Percentiles rank a stretch among this genome's conserved stretches.
Evolutionary conservation across 2,113 vertebrate species (phyloP).

Genomic region (Archilochus colubris): DNA sequence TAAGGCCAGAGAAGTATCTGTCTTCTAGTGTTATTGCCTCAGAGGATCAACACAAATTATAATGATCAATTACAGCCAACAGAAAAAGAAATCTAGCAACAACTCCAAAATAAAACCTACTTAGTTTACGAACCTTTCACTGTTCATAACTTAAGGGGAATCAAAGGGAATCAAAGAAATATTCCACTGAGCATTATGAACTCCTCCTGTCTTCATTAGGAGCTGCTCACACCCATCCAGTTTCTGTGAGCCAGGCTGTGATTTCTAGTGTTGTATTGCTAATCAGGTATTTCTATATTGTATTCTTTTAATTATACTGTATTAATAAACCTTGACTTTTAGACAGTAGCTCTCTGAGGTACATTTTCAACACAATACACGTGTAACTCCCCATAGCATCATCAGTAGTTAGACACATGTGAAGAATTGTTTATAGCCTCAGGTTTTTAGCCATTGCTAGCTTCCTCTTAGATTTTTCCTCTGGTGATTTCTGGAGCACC

Average conservation of each 20-base stretch:
- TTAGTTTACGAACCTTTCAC: not conserved
- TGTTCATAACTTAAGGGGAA: not conserved
- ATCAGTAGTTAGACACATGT: not conserved
- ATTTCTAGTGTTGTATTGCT: slow-evolving; percentile 11
- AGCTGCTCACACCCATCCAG: not conserved
- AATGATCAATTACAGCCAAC: not conserved
- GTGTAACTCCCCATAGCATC: not conserved
- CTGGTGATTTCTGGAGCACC: not conserved
- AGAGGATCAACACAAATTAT: not conserved
- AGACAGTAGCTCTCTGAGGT: not conserved
- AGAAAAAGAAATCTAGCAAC: not conserved
- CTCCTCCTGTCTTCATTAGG: not conserved
- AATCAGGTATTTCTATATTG: slow-evolving; percentile 15
- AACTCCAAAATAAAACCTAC: not conserved
- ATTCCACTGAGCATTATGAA: not conserved
- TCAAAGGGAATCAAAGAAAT: not conserved
- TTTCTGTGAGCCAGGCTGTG: not conserved
- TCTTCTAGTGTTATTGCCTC: not conserved
- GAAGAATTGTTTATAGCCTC: not conserved
- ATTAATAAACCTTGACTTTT: slow-evolving; percentile 52
- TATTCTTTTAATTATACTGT: slow-evolving; percentile 23
- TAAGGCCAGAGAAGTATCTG: not conserved
- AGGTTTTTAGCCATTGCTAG: not conserved
- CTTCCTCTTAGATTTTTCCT: not conserved
- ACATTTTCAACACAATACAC: not conserved